phyloP scores from a whole-genome alignment of 2,797 vertebrate species.

The Cyclopterus lumpus region DNA sequence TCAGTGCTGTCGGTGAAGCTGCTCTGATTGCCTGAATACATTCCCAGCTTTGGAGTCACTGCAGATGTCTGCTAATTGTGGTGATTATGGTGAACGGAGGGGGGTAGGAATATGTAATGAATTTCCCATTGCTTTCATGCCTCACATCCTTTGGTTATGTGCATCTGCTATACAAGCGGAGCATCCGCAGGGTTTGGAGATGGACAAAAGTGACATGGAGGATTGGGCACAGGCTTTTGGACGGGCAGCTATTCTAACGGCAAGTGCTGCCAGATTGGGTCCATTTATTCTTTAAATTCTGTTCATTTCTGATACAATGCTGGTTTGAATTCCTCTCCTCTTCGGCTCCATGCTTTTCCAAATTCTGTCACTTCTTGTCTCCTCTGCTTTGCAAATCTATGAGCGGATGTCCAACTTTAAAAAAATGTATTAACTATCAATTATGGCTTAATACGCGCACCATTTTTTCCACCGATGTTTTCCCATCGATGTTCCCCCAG shows the following conservation, averaged over 20 bases:
- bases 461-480: not conserved
- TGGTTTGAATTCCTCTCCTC: constrained; percentile 51
- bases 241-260: constrained; percentile 62
- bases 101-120: constrained; percentile 85
- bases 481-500: not conserved
- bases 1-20: constrained; percentile 74
- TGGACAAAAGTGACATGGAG: constrained; percentile 73
- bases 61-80: constrained; percentile 88
- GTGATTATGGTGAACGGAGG: constrained; percentile 84
- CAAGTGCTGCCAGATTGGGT: constrained; percentile 70
- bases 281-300: constrained; percentile 68
- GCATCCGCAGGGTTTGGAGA: constrained; percentile 78
- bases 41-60: constrained; percentile 80
- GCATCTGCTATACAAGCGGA: constrained; percentile 78
- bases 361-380: constrained; percentile 28
- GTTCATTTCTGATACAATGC: constrained; percentile 41
- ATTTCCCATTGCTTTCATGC: constrained; percentile 84
- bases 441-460: not conserved
- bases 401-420: constrained; percentile 26
- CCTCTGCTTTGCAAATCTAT: constrained; percentile 1
- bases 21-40: constrained; percentile 82
- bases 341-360: constrained; percentile 16
- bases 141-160: constrained; percentile 79
- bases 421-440: constrained; percentile 7
- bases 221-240: constrained; percentile 69